Conservation (phyloP, 2,888 invertebrate species). For the Galerucella pusilla region DNA sequence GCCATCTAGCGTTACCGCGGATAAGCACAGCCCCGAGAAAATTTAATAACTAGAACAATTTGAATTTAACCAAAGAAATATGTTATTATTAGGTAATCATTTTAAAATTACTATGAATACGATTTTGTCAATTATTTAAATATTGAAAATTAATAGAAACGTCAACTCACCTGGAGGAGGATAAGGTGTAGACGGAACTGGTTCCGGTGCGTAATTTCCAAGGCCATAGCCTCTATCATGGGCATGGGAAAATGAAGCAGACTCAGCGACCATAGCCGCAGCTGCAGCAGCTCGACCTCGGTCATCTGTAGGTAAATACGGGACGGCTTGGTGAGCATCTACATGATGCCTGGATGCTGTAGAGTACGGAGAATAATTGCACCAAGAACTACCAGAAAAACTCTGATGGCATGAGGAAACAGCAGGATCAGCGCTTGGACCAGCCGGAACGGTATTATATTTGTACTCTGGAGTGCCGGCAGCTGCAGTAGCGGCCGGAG, state of each 20-base stretch:
- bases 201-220: slow-evolving; percentile 79
- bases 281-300: slow-evolving; percentile 73
- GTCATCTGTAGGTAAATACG: slow-evolving; percentile 79
- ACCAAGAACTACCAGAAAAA: slow-evolving; percentile 77
- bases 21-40: slow-evolving; percentile 11
- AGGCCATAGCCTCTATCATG: slow-evolving; percentile 73
- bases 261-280: slow-evolving; percentile 69
- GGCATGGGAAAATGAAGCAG: slow-evolving; percentile 78
- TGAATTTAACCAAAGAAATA: neutral
- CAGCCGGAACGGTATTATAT: slow-evolving; percentile 67
- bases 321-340: slow-evolving; percentile 70
- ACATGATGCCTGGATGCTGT: slow-evolving; percentile 72
- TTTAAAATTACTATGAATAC: neutral
- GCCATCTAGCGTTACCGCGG: slow-evolving; percentile 58
- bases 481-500: slow-evolving; percentile 70
- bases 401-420: slow-evolving; percentile 76
- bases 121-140: neutral
- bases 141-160: neutral
- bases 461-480: slow-evolving; percentile 73
- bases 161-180: slow-evolving; percentile 76
- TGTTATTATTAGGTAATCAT: neutral
- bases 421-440: slow-evolving; percentile 67
- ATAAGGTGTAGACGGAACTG: slow-evolving; percentile 80
- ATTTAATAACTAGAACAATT: neutral
- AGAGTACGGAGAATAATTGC: slow-evolving; percentile 76